Base-by-base conservation (phyloP, 2,888 invertebrate genomes). In the Aphidoletes aphidimyza region DNA sequence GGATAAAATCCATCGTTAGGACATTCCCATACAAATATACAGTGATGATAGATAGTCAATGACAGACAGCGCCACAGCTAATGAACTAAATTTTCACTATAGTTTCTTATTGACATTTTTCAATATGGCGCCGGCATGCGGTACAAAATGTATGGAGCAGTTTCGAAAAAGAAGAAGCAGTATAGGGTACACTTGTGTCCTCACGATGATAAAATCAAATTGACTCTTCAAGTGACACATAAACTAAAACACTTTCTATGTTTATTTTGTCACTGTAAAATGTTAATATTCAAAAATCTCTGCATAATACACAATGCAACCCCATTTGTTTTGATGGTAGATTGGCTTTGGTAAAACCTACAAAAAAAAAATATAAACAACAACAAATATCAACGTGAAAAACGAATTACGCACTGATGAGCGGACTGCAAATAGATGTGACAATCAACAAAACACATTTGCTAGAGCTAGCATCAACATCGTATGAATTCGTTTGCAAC, bases 181-280 rank as follows among this genome's bases (percentile, higher is more conserved):
- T 11, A 9, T 26, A 69, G 17, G n/a, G n/a, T n/a, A n/a, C n/a
- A n/a, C n/a, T n/a, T n/a, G n/a, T n/a, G n/a, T n/a, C n/a, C n/a
- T n/a, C n/a, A n/a, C n/a, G n/a, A n/a, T n/a, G n/a, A 78, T 36
- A 78, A 36, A 78, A 78, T 78, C 36, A 78, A 78, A 78, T 78
- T 78, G 78, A 36, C 78, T 78, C 36, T 78, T 36, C 36, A 78
- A 78, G 37, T 37, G 37, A 37, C 81, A 81, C 37, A 37, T 37
- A 81, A 81, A 81, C 81, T 81, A 81, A 81, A 81, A 81, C 37
- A 37, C 37, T 81, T 81, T 81, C 37, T 37, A 81, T 81, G 81
- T 81, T 30, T 2, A 30, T 30, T 3, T 34, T n/a, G n/a, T 14
- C 54, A 54, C 54, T 14, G 30, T 69, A 69, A 69, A 69, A 69